Base-by-base conservation (phyloP, 2,113 vertebrate species). In the Eclectus roratus region DNA sequence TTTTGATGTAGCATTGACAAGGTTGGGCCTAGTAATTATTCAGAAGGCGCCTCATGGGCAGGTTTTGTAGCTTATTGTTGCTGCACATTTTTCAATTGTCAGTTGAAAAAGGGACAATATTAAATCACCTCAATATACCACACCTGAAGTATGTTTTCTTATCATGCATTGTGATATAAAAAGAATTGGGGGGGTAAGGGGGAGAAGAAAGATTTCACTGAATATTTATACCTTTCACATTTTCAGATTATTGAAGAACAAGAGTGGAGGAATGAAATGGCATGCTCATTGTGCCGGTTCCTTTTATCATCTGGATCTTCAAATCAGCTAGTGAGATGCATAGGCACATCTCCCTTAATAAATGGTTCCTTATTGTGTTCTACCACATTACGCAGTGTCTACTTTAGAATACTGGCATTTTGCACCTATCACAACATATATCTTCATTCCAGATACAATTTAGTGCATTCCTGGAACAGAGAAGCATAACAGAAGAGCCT, bases 161-260 rank as follows among this genome's bases (percentile, higher is more conserved):
- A 80, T 74, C 25, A 0, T 76, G 37, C 31, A 66, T 29, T 56
- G 29, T 25, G 79, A 80, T 88, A 95, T 74, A 93, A 95, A 95
- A 95, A 95, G 85, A 93, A 77, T 70, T 11, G 7, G 21, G 19
- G 18, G 55, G 20, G 20, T 9, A 33, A 58, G 13, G 13, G 13
- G 13, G 55, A n/a, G 55, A 2, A 37, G 76, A 64, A 70, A 73
- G 37, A 50, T 11, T 35, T 85, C 76, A 68, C 80, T 95, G 66
- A 85, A 90, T 96, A 97, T 96, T 95, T 92, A 95, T 93, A 37
- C 29, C 56, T 94, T 96, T 96, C 92, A 90, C 60, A 80, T 74
- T 74, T 72, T 91, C 52, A 78, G 81, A 55, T 92, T 96, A 96
- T 37, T 94, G 82, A 83, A 86, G 71, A 91, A 86, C 46, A 89